Percentiles rank a stretch among this genome's conserved stretches.
Conservation (phyloP, 2,797 vertebrate genomes). For the Pseudocheirus occidentalis region DNA sequence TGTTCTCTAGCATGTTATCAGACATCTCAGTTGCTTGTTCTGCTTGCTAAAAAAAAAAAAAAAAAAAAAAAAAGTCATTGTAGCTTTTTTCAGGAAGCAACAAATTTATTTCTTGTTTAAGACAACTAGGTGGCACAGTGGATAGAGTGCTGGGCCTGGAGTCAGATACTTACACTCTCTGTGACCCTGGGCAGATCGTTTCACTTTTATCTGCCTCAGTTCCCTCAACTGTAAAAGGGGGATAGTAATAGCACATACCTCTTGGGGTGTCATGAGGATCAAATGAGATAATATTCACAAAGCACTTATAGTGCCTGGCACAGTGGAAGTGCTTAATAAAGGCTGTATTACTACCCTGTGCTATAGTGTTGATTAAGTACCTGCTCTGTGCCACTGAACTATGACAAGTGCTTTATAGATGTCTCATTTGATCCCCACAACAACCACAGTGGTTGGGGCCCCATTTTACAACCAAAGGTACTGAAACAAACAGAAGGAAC, state of each 20-base stretch:
- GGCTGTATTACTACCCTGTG: neutral
- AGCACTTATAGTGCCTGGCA: neutral
- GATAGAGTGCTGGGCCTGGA: neutral
- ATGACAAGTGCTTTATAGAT: neutral
- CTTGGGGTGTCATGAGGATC: neutral
- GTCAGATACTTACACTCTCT: neutral
- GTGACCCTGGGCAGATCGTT: neutral
- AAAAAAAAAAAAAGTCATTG: constrained; percentile 34
- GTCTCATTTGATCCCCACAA: neutral
- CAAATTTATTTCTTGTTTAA: neutral
- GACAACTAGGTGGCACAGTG: neutral
- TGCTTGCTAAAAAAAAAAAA: constrained; percentile 57
- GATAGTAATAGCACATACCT: neutral
- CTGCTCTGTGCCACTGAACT: neutral
- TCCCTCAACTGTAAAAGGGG: neutral
- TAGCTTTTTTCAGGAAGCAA: constrained; percentile 37
- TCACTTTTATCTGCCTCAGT: neutral
- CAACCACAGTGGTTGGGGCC: no score
- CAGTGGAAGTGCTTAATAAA: neutral
- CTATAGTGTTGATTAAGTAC: neutral
- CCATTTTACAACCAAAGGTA: no score
- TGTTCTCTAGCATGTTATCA: constrained; percentile 34
- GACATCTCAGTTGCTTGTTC: constrained; percentile 31
- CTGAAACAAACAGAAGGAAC: neutral
- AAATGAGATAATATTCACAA: neutral